Percentiles rank a stretch among this genome's conserved stretches.
Evolutionary conservation across 2,888 invertebrate species (phyloP).

Genomic region (Ormyrus thymus): DNA sequence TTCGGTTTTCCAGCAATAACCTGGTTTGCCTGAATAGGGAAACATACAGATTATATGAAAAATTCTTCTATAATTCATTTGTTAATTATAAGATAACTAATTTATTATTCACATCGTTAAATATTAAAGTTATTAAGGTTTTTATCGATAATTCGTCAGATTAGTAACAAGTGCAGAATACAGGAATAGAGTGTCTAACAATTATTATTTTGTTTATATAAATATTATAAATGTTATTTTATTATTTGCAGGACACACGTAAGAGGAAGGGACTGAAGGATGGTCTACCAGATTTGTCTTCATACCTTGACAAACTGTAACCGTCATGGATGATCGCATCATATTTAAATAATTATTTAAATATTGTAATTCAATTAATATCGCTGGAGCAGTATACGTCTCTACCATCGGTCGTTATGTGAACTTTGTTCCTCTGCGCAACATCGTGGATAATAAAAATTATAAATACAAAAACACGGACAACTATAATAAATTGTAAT

Average conservation of each 20-base stretch:
- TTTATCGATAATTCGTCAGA: background rate
- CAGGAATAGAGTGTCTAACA: background rate
- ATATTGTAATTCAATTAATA: conserved; percentile 72
- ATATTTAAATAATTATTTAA: conserved; percentile 74
- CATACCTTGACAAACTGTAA: conserved; percentile 99
- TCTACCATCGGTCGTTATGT: conserved; percentile 64
- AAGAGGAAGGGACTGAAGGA: conserved; percentile 99
- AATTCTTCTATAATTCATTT: background rate
- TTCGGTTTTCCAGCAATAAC: conserved; percentile 71
- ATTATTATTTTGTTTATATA: conserved; percentile 4
- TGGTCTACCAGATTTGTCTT: conserved; percentile 94
- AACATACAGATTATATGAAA: conserved; percentile 70
- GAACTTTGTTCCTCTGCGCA: conserved; percentile 66
- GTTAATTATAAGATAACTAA: background rate
- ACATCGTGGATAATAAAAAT: conserved; percentile 62
- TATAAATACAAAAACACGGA: conserved; percentile 61
- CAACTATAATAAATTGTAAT: conserved; percentile 65
- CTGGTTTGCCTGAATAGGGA: conserved; percentile 75
- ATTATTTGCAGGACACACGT: conserved; percentile 86
- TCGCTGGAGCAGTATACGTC: conserved; percentile 63
- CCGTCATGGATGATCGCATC: conserved; percentile 65
- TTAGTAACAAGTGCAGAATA: too few relatives aligned
- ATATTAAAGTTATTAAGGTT: background rate
- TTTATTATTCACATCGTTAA: conserved; percentile 12
- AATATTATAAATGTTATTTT: conserved; percentile 12